Conservation (phyloP, 2,888 invertebrate genomes). For the Synergus japonicus region DNA sequence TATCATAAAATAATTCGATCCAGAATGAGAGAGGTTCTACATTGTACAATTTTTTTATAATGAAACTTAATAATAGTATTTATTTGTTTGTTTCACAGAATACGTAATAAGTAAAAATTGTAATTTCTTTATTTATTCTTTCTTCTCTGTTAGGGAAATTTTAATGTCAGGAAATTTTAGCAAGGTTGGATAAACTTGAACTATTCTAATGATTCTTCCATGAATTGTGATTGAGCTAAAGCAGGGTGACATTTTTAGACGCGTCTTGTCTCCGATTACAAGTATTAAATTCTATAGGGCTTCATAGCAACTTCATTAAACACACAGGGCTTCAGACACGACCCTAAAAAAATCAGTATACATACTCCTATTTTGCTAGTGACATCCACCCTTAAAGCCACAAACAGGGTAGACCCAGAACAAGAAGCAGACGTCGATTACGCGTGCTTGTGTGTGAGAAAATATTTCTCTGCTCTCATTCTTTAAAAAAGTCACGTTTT, state of each 20-base stretch:
- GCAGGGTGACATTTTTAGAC: conserved; percentile 30
- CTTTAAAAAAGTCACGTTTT: conserved; percentile 29
- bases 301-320: conserved; percentile 58
- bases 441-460: conserved; percentile 14
- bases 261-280: conserved; percentile 53
- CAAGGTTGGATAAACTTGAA: background rate
- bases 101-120: too few species aligned
- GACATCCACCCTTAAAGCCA: conserved; percentile 18
- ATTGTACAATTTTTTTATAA: too few species aligned
- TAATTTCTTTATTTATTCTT: too few species aligned
- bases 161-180: background rate
- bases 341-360: conserved; percentile 34
- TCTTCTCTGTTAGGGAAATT: too few species aligned
- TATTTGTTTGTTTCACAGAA: too few species aligned
- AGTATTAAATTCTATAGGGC: conserved; percentile 56
- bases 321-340: conserved; percentile 45
- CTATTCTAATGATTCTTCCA: conserved; percentile 28
- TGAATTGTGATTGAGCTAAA: conserved; percentile 31
- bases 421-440: conserved; percentile 30
- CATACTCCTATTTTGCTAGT: conserved; percentile 32
- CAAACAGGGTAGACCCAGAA: background rate
- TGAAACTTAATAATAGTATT: too few species aligned
- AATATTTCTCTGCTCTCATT: background rate
- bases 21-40: too few species aligned
- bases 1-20: too few species aligned